A percentile compares a stretch with the other conserved stretches of the same genome.
These are phyloP conservation scores for Euphydryas editha DNA, from an alignment of 2,888 invertebrate species.

Conservation along the genomic window DNA sequence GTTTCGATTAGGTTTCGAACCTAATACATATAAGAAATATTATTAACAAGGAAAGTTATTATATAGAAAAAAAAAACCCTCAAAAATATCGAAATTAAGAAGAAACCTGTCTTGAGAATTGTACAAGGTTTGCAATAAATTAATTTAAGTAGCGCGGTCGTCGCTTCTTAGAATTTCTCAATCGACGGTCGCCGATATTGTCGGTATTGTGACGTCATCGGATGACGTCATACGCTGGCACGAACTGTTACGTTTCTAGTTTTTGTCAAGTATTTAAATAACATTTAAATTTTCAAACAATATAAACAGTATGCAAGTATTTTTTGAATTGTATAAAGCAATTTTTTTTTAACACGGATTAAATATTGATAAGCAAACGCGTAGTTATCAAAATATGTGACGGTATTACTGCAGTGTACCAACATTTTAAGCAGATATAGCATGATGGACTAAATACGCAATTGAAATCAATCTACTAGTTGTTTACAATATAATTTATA, in stretches of 20 bases:
- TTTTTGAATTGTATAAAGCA: background rate
- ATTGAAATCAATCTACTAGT: background rate
- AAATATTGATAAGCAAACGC: no score
- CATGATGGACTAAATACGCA: background rate
- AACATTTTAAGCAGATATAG: no score
- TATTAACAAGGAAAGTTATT: slow-evolving; percentile 12
- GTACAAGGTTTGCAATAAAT: slow-evolving; percentile 39
- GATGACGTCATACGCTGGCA: slow-evolving; percentile 68
- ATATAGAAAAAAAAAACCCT: slow-evolving; percentile 17
- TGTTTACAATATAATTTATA: background rate
- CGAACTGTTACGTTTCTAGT: slow-evolving; percentile 57
- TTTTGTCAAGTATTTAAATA: slow-evolving; percentile 18
- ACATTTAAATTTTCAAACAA: slow-evolving; percentile 12
- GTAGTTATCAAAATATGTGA: background rate
- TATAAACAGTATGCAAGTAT: background rate
- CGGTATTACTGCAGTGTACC: no score
- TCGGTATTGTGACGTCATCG: slow-evolving; percentile 59
- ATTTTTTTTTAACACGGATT: background rate
- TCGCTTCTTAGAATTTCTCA: slow-evolving; percentile 60
- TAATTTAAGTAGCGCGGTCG: slow-evolving; percentile 49
- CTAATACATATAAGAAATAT: slow-evolving; percentile 22
- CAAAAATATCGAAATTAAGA: slow-evolving; percentile 12
- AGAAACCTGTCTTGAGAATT: slow-evolving; percentile 33
- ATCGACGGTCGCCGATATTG: slow-evolving; percentile 47
- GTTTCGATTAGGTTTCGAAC: no score